phyloP scores from a whole-genome alignment of 2,113 vertebrate genomes.

The Gasterosteus nipponicus region DNA sequence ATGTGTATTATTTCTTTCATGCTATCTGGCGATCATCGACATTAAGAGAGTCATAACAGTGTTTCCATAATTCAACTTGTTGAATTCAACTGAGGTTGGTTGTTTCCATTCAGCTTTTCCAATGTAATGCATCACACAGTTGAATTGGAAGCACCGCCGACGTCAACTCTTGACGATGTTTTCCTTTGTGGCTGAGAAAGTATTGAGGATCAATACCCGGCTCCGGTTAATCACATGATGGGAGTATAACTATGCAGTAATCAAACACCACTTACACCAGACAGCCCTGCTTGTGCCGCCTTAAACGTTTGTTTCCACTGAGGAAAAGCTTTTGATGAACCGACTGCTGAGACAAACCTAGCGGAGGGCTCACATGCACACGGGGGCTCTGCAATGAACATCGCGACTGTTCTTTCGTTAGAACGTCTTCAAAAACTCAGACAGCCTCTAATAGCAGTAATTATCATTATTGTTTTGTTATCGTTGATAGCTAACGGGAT shows the following conservation, averaged over 20 bases:
- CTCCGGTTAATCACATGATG: background rate
- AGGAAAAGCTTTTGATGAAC: background rate
- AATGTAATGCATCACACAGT: background rate
- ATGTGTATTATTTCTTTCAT: too few relatives aligned
- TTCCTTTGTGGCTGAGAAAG: background rate
- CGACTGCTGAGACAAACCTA: background rate
- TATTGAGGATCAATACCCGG: background rate
- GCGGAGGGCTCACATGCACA: background rate
- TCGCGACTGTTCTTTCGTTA: constrained; percentile 21
- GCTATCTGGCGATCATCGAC: too few relatives aligned
- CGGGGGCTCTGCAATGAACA: background rate
- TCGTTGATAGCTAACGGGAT: constrained; percentile 35
- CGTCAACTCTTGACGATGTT: background rate
- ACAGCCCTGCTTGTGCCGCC: background rate
- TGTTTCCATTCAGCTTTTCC: background rate
- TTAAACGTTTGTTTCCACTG: background rate
- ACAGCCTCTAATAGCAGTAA: constrained; percentile 31
- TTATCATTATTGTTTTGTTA: constrained; percentile 30
- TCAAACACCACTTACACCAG: background rate
- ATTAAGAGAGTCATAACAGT: too few relatives aligned
- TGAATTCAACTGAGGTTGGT: background rate
- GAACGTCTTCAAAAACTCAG: constrained; percentile 25
- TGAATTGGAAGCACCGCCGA: background rate
- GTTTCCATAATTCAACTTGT: background rate
- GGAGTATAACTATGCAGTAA: background rate